These are phyloP conservation scores for Mus minutoides DNA, from an alignment of 2,797 vertebrate genomes.

Conservation along the genomic window DNA sequence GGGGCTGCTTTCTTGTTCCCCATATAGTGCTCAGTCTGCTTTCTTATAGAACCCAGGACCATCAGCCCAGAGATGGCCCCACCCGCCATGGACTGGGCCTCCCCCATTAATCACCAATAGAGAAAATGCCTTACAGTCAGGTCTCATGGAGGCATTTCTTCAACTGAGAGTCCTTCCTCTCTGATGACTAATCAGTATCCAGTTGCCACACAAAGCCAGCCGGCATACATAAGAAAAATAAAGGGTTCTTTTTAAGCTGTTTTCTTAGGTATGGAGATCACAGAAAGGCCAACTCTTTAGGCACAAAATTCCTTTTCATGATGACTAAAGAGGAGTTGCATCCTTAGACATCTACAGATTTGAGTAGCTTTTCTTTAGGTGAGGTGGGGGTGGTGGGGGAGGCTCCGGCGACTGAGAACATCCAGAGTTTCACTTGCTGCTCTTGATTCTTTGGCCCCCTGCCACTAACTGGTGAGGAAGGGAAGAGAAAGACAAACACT, in stretches of 20 bases:
- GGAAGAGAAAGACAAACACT: neutral
- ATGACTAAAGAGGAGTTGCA: neutral
- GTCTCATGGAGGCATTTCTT: neutral
- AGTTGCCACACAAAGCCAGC: neutral
- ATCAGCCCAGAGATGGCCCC: no score
- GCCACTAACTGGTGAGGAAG: neutral
- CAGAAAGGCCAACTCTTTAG: neutral
- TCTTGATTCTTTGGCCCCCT: constrained; percentile 8
- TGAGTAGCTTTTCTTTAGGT: neutral
- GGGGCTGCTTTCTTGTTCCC: no score
- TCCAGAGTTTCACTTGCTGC: neutral
- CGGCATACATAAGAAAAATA: neutral
- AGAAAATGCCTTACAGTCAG: neutral
- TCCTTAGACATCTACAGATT: neutral
- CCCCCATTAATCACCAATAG: no score
- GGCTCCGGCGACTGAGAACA: rapidly evolving
- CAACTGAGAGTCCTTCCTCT: neutral
- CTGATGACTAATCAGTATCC: neutral
- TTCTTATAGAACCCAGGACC: no score
- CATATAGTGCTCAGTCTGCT: no score
- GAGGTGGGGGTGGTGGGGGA: neutral
- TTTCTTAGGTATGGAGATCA: neutral
- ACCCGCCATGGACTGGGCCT: no score
- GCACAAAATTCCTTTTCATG: neutral
- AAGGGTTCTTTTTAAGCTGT: neutral